A percentile compares a stretch with the other conserved stretches of the same genome.
Conservation (phyloP, 2,113 vertebrate species). For the Gallinago jamesoni region DNA sequence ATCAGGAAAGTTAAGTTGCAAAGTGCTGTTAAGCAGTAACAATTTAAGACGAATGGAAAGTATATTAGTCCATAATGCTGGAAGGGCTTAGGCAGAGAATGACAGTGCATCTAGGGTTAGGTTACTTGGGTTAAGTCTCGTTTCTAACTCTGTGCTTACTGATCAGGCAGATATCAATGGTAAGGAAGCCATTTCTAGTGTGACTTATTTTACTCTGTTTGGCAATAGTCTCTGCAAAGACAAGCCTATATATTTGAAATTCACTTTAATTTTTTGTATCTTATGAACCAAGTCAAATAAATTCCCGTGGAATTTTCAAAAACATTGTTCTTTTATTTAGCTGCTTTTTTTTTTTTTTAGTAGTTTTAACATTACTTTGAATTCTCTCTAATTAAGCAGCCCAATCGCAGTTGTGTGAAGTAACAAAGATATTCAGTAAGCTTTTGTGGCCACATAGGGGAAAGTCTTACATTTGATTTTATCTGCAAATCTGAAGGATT, state of each 20-base stretch:
- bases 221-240: background rate
- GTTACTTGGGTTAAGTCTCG: background rate
- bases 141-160: background rate
- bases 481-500: background rate
- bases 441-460: background rate
- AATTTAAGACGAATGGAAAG: background rate
- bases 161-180: background rate
- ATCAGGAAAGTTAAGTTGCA: background rate
- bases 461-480: background rate
- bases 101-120: background rate
- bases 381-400: background rate
- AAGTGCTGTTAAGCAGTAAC: background rate
- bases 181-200: background rate
- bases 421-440: background rate
- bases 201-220: background rate
- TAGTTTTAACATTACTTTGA: background rate
- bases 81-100: background rate
- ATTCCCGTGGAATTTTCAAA: background rate
- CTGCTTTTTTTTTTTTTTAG: background rate
- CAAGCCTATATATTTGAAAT: background rate
- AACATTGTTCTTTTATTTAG: background rate
- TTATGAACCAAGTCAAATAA: background rate
- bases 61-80: background rate
- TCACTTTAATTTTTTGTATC: background rate
- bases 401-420: background rate